A percentile compares a stretch with the other conserved stretches of the same genome.
phyloP scores from a whole-genome alignment of 2,888 invertebrate species.

The Stenoptilia bipunctidactyla region DNA sequence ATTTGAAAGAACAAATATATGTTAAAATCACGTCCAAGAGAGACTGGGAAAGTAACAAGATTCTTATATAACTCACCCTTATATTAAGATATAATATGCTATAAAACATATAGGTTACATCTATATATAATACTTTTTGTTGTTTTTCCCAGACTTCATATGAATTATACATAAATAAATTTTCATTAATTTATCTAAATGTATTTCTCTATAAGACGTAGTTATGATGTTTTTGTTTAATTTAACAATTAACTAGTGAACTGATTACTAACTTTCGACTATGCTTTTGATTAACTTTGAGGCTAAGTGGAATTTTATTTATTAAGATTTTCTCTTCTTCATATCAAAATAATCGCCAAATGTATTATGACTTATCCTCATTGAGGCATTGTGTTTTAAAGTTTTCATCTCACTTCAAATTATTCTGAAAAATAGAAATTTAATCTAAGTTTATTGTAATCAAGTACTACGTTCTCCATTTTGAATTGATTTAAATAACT shows the following conservation, averaged over 20 bases:
- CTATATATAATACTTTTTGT: not conserved
- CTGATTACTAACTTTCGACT: not conserved
- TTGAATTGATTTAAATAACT: too few relatives aligned
- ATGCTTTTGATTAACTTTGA: not conserved
- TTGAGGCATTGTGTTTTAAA: too few relatives aligned
- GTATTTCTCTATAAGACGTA: not conserved
- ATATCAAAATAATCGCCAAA: conserved; percentile 1
- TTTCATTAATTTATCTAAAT: not conserved
- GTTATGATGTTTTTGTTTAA: not conserved
- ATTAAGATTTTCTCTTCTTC: not conserved
- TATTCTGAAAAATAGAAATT: too few relatives aligned
- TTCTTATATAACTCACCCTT: too few relatives aligned
- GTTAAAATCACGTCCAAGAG: too few relatives aligned
- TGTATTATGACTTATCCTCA: not conserved
- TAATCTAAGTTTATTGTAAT: too few relatives aligned
- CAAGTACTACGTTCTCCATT: too few relatives aligned
- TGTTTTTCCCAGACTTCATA: not conserved
- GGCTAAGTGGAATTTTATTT: not conserved
- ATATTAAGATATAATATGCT: too few relatives aligned
- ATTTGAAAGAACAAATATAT: too few relatives aligned
- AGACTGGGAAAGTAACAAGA: too few relatives aligned
- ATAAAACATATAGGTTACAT: too few relatives aligned
- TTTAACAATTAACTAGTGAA: not conserved
- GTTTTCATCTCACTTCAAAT: too few relatives aligned
- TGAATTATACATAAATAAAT: not conserved